phyloP scores from a whole-genome alignment of 2,888 invertebrate species.

The Dasypolia templi region DNA sequence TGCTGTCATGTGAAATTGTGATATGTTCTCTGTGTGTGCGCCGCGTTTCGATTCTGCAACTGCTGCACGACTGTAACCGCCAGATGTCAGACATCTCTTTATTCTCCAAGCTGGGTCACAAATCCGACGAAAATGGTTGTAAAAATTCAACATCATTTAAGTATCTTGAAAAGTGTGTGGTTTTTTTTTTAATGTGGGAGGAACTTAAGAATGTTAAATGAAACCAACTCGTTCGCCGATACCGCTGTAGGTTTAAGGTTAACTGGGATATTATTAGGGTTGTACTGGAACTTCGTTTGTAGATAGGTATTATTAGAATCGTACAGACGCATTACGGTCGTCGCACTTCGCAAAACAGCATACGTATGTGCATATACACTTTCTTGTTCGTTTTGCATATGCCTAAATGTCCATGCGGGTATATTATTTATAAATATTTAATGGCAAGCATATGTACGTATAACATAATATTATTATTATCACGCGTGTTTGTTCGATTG shows the following conservation, averaged over 20 bases:
- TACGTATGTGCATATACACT: constrained; percentile 68
- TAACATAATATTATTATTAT: constrained; percentile 25
- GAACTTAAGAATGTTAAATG: constrained; percentile 25
- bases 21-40: constrained; percentile 71
- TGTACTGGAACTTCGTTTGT: constrained; percentile 67
- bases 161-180: constrained; percentile 27
- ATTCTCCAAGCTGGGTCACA: constrained; percentile 70
- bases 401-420: constrained; percentile 43
- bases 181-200: constrained; percentile 29
- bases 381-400: constrained; percentile 58
- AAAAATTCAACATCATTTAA: constrained; percentile 46
- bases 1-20: constrained; percentile 65
- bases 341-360: constrained; percentile 79
- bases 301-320: constrained; percentile 82
- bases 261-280: constrained; percentile 56
- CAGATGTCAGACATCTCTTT: constrained; percentile 67
- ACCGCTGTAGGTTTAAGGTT: constrained; percentile 61
- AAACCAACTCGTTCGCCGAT: constrained; percentile 15
- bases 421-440: constrained; percentile 47
- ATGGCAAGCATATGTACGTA: constrained; percentile 26
- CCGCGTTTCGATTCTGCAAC: constrained; percentile 68
- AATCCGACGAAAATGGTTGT: constrained; percentile 73
- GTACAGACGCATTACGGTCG: constrained; percentile 79
- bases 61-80: constrained; percentile 68
- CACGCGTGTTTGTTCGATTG: constrained; percentile 16